Conservation (phyloP, 2,797 vertebrate species). For the Enteromius argenteus region DNA sequence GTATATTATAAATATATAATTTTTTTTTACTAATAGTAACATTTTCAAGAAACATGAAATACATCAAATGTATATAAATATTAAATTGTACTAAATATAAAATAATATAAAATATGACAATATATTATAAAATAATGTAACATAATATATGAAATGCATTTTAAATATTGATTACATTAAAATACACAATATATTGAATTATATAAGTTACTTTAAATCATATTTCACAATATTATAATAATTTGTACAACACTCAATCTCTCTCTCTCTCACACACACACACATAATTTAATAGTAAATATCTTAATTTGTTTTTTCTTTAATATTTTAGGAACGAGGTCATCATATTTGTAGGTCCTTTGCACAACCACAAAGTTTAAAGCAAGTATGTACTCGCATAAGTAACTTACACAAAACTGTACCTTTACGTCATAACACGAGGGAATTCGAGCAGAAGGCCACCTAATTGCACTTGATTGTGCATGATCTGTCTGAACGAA, state of each 20-base stretch:
- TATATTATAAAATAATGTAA: not conserved
- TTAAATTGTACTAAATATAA: too few relatives aligned
- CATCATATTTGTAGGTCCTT: not conserved
- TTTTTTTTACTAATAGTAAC: too few relatives aligned
- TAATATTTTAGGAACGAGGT: not conserved
- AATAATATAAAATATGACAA: too few relatives aligned
- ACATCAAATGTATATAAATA: too few relatives aligned
- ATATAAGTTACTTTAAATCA: not conserved
- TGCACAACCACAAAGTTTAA: not conserved
- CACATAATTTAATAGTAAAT: not conserved
- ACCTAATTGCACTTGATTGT: slow-evolving; percentile 56
- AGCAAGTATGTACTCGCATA: not conserved
- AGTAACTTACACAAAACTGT: not conserved
- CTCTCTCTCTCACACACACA: not conserved
- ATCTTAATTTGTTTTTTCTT: not conserved
- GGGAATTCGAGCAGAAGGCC: slow-evolving; percentile 44
- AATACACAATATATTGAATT: not conserved
- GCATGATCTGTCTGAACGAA: slow-evolving; percentile 54
- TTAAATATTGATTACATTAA: not conserved
- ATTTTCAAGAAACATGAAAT: too few relatives aligned
- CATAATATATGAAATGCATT: not conserved
- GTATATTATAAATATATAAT: too few relatives aligned
- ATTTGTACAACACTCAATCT: not conserved
- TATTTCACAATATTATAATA: not conserved
- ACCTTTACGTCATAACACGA: slow-evolving; percentile 1